Percentiles rank a stretch among this genome's conserved stretches.
phyloP scores from a whole-genome alignment of 1,140 invertebrate species.

The Notospermus geniculatus region DNA sequence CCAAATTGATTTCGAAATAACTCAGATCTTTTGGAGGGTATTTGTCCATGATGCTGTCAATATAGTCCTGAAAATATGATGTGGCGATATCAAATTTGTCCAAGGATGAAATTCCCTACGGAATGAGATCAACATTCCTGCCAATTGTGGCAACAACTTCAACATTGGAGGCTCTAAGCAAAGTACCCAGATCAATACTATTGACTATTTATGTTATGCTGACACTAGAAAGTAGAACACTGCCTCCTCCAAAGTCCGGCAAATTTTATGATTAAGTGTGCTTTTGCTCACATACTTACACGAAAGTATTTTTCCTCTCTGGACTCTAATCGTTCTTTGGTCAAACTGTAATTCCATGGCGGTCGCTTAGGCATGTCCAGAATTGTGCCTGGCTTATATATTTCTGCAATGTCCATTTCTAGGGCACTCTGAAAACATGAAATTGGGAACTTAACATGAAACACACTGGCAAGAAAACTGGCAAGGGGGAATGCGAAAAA shows the following conservation, averaged over 20 bases:
- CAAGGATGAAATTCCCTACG: no score
- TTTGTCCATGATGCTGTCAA: slow-evolving; percentile 60
- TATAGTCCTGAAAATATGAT: slow-evolving; percentile 62
- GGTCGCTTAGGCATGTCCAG: slow-evolving; percentile 81
- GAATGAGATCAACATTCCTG: no score
- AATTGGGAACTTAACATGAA: neutral
- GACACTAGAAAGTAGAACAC: neutral
- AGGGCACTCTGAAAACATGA: slow-evolving; percentile 46
- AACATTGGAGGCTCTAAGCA: no score
- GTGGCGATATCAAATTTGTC: no score
- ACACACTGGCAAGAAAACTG: no score
- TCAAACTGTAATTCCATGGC: slow-evolving; percentile 73
- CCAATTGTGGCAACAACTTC: no score
- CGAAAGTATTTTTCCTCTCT: slow-evolving; percentile 56
- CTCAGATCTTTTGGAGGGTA: slow-evolving; percentile 60
- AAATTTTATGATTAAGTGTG: slow-evolving; percentile 7
- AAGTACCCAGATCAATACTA: no score
- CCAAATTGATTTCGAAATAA: slow-evolving; percentile 86
- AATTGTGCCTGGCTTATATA: slow-evolving; percentile 64
- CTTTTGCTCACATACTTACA: slow-evolving; percentile 31
- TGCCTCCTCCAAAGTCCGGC: neutral
- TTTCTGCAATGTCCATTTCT: slow-evolving; percentile 70
- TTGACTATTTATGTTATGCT: no score
- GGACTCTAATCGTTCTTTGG: slow-evolving; percentile 68
- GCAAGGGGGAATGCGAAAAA: no score